phyloP scores from a whole-genome alignment of 2,888 invertebrate genomes.

The Invenusta paracnida region DNA sequence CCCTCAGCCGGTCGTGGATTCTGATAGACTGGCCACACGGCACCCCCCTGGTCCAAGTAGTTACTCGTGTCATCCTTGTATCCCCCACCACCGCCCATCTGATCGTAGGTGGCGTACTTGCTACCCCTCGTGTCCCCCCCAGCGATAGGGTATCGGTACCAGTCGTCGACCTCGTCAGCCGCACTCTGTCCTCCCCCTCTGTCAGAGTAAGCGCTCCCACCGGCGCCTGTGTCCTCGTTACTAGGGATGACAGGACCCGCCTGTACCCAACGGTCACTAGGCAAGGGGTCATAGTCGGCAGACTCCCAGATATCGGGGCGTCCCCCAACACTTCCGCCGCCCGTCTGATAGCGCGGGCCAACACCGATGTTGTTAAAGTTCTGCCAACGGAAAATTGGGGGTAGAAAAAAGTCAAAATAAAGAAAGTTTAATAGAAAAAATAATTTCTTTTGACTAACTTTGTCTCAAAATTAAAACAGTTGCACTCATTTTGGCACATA shows the following conservation, averaged over 20 bases:
- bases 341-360: not conserved
- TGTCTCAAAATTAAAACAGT: too few species aligned
- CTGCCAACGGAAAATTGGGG: not conserved
- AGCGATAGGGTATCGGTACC: not conserved
- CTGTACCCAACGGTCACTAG: not conserved
- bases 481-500: too few species aligned
- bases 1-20: not conserved
- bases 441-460: too few species aligned
- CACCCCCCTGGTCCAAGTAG: not conserved
- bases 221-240: not conserved
- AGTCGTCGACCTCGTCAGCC: not conserved
- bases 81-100: not conserved
- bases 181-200: not conserved
- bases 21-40: not conserved
- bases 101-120: not conserved
- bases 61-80: not conserved
- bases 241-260: not conserved
- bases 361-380: conserved; percentile 18
- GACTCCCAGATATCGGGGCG: not conserved
- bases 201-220: not conserved
- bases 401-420: too few species aligned
- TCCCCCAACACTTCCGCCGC: not conserved
- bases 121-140: not conserved
- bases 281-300: not conserved
- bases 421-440: too few species aligned